A percentile compares a stretch with the other conserved stretches of the same genome.
These are phyloP conservation scores for Leptinotarsa undecemlineata DNA, from an alignment of 1,140 invertebrate genomes.

Conservation along the genomic window DNA sequence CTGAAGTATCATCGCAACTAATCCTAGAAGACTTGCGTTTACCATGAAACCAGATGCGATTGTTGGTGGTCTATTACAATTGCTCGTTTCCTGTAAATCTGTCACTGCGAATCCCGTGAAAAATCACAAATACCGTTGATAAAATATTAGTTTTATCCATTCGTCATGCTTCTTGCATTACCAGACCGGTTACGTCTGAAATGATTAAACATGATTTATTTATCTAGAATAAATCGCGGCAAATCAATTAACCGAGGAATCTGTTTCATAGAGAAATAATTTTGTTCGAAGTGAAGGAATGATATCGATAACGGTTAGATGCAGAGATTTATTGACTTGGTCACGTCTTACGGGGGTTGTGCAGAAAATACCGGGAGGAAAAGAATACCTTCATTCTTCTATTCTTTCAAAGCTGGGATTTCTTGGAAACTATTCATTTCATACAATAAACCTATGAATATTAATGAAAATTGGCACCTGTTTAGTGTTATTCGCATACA, in stretches of 20 bases:
- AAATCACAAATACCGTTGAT: conserved; percentile 5
- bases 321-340: neutral
- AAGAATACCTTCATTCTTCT: too few relatives aligned
- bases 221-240: neutral
- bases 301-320: neutral
- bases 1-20: neutral
- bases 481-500: too few relatives aligned
- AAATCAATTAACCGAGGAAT: neutral
- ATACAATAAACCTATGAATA: too few relatives aligned
- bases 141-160: conserved; percentile 13
- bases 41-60: neutral
- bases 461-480: too few relatives aligned
- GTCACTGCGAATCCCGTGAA: neutral
- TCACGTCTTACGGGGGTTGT: neutral
- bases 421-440: too few relatives aligned
- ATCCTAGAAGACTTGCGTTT: neutral
- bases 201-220: conserved; percentile 18
- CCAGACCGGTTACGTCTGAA: neutral
- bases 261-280: neutral
- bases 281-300: neutral
- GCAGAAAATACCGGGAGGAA: neutral
- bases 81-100: neutral
- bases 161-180: conserved; percentile 12
- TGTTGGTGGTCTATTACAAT: neutral
- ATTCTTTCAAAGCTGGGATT: too few relatives aligned